phyloP scores from a whole-genome alignment of 2,888 invertebrate species.

The Notodonta ziczac region DNA sequence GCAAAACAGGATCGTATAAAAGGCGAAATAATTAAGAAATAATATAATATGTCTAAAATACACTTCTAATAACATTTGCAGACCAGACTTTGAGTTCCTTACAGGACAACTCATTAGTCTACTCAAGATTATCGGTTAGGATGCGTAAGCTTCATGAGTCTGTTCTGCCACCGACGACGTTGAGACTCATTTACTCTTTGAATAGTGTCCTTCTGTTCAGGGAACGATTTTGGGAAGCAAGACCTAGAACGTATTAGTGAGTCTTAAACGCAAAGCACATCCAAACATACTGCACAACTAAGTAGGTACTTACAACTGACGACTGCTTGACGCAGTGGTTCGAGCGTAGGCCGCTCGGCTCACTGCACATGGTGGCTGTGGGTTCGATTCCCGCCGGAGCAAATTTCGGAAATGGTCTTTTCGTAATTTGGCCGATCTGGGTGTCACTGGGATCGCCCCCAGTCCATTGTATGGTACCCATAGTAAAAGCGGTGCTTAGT shows the following conservation, averaged over 20 bases:
- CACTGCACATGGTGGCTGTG: too few relatives aligned
- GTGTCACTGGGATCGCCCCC: too few relatives aligned
- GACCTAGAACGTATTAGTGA: constrained; percentile 35
- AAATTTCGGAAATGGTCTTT: too few relatives aligned
- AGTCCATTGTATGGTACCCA: too few relatives aligned
- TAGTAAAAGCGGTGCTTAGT: too few relatives aligned
- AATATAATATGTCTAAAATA: background rate
- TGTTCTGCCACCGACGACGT: constrained; percentile 65
- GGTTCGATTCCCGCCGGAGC: too few relatives aligned
- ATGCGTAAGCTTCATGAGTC: constrained; percentile 56
- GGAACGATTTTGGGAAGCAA: constrained; percentile 59
- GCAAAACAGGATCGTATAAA: constrained; percentile 2
- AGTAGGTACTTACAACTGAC: background rate
- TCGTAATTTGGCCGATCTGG: too few relatives aligned
- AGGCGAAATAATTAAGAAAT: background rate
- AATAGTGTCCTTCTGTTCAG: constrained; percentile 49
- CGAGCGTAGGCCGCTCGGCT: too few relatives aligned
- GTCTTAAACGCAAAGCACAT: background rate
- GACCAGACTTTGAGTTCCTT: background rate
- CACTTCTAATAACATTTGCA: background rate
- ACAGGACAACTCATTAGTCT: background rate
- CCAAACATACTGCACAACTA: background rate
- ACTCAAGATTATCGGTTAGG: constrained; percentile 14
- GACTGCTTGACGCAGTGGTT: too few relatives aligned
- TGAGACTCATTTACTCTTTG: constrained; percentile 61